Evolutionary conservation across 2,113 vertebrate species (phyloP).

Genomic region (Balaeniceps rex): DNA sequence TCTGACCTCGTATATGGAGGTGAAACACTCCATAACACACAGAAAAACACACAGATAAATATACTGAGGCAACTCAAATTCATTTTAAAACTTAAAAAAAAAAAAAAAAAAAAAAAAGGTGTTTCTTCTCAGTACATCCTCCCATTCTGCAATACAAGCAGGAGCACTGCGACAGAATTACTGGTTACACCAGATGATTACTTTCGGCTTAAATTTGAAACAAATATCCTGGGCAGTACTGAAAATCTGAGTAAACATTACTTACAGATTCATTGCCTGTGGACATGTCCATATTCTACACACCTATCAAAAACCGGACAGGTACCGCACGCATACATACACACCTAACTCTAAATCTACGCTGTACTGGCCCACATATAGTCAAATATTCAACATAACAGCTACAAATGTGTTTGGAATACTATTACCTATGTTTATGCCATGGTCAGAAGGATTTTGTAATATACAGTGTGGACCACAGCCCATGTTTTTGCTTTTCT

Average conservation of each 20-base stretch:
- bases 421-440: background rate
- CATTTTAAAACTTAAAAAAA: background rate
- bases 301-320: background rate
- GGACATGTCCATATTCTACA: background rate
- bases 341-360: background rate
- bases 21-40: too few relatives aligned
- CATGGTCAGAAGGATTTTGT: background rate
- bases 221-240: background rate
- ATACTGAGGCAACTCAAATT: background rate
- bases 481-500: background rate
- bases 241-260: background rate
- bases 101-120: background rate
- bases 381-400: background rate
- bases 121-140: background rate
- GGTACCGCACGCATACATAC: background rate
- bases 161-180: rapidly evolving
- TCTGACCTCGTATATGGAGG: background rate
- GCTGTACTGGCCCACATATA: background rate
- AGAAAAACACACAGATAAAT: too few relatives aligned
- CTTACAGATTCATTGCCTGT: background rate
- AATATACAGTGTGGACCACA: background rate
- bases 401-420: background rate
- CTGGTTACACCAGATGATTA: background rate
- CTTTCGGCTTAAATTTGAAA: background rate
- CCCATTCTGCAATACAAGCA: background rate